Evolutionary conservation across 2,888 invertebrate species (phyloP).

Genomic region (Abscondita cerata): DNA sequence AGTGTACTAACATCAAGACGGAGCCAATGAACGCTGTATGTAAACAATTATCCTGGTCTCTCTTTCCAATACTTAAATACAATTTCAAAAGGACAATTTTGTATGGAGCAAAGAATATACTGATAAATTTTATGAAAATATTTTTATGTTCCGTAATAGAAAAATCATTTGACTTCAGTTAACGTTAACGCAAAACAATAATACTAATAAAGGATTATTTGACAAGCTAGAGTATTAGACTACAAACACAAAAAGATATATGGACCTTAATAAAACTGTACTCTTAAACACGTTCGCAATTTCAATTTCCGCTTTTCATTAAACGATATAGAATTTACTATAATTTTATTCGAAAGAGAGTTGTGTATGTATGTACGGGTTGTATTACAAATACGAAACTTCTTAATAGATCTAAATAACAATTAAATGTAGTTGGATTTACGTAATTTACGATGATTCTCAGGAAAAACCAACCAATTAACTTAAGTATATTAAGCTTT

Average conservation of each 20-base stretch:
- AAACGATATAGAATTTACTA: constrained; percentile 11
- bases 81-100: too few relatives aligned
- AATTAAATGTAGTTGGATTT: constrained; percentile 20
- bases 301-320: constrained; percentile 27
- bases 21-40: constrained; percentile 47
- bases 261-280: constrained; percentile 21
- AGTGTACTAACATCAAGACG: constrained; percentile 34
- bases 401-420: constrained; percentile 22
- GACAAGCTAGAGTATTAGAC: too few relatives aligned
- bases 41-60: too few relatives aligned
- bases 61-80: too few relatives aligned
- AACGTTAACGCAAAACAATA: too few relatives aligned
- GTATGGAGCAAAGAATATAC: too few relatives aligned
- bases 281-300: constrained; percentile 12
- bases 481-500: not conserved
- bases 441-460: constrained; percentile 20
- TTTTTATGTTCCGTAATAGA: too few relatives aligned
- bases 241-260: constrained; percentile 3
- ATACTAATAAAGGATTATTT: too few relatives aligned
- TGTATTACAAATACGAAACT: constrained; percentile 18
- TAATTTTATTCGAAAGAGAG: constrained; percentile 4
- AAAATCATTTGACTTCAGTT: too few relatives aligned
- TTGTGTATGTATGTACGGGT: not conserved
- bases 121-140: too few relatives aligned
- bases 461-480: constrained; percentile 21